Conservation (phyloP, 2,888 invertebrate genomes). For the Hydriomena furcata region DNA sequence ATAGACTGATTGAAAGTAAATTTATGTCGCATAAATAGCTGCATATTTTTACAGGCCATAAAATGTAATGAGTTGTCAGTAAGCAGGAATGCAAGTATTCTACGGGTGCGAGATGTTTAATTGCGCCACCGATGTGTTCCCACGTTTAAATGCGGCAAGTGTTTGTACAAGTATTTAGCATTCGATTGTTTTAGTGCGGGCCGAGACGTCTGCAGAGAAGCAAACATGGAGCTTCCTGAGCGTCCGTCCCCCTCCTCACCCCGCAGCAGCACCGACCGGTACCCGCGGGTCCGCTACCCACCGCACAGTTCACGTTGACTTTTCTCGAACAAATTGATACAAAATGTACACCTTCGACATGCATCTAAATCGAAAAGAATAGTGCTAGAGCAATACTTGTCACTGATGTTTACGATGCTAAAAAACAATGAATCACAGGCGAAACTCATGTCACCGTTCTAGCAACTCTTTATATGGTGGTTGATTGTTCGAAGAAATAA, state of each 20-base stretch:
- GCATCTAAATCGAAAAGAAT: background rate
- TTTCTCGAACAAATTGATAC: constrained; percentile 15
- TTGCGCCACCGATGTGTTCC: constrained; percentile 77
- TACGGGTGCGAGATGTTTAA: constrained; percentile 65
- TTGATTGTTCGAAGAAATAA: constrained; percentile 74
- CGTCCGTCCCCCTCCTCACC: constrained; percentile 35
- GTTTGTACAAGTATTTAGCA: constrained; percentile 80
- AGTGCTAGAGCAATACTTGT: constrained; percentile 15
- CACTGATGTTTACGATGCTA: constrained; percentile 46
- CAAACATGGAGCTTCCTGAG: constrained; percentile 74
- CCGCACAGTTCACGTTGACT: constrained; percentile 6
- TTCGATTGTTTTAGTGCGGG: constrained; percentile 82
- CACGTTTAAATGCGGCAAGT: constrained; percentile 78
- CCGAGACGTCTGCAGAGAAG: constrained; percentile 72
- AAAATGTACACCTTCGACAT: constrained; percentile 1
- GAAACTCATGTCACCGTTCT: constrained; percentile 58
- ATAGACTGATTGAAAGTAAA: constrained; percentile 23
- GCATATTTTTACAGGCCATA: constrained; percentile 20
- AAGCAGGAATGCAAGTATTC: constrained; percentile 53
- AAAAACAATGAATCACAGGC: constrained; percentile 53
- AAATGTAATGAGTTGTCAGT: constrained; percentile 36
- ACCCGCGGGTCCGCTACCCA: constrained; percentile 9
- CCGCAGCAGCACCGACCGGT: constrained; percentile 25
- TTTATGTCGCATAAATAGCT: constrained; percentile 17
- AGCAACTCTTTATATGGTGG: constrained; percentile 72